Base-by-base conservation (phyloP, 1,140 invertebrate species). In the Drepana arcuata region DNA sequence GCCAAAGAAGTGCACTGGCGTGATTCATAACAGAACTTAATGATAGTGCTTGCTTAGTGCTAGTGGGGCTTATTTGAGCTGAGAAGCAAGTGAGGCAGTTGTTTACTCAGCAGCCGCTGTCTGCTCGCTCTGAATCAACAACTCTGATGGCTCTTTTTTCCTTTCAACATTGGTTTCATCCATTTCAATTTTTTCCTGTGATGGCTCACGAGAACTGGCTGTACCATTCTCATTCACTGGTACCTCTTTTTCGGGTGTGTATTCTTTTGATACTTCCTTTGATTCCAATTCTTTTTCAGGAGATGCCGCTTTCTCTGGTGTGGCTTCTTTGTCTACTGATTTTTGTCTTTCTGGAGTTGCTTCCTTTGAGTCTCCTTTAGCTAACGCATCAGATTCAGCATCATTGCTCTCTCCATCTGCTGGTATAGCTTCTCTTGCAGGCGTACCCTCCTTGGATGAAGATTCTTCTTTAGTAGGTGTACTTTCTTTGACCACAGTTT, bases 41-140 rank as follows among this genome's bases (percentile, higher is more conserved):
- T 63, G 54, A 53, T 56, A 71, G 67, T 71, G 68, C 62, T 68
- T 41, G 62, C 73, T 82, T 82, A 80, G 62, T 75, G 60, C 70
- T 79, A 79, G 43, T 47, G 55, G 63, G 70, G 41, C 48, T 55
- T 53, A 62, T 77, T 81, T 82, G 78, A 79, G 74, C 78, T 79
- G 72, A 64, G 41, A 77, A 69, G 66, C 63, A 65, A 50, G 48
- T 48, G 44, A 51, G 36, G 44, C 42, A 46, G 53, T 61, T 24
- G 30, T 42, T 72, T 73, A 84, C 43, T 84, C 80, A 12, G 65
- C 56, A 11, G 75, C 49, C 12, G 67, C 70, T 7, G 53, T 47
- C 37, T 73, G 64, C 54, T 84, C 83, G 56, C 66, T 84, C 41
- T 73, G 41, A 36, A 84, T 77, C 14, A 84, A 60, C 36, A 71